phyloP scores from a whole-genome alignment of 2,797 vertebrate genomes.

The Thaleichthys pacificus region DNA sequence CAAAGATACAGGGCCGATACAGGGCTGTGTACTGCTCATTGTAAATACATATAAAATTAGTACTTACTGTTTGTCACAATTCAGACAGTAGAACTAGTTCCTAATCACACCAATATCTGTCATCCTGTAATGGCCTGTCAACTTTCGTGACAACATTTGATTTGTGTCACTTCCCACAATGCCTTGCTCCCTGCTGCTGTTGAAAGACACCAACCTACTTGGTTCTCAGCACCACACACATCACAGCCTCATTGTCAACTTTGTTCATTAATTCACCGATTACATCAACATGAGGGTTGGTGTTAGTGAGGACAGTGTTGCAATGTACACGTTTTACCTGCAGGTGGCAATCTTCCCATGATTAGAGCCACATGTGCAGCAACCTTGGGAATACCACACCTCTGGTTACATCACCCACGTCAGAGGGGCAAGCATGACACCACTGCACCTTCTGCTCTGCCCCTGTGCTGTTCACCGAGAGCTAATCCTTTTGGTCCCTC shows the following conservation, averaged over 20 bases:
- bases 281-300: neutral
- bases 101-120: neutral
- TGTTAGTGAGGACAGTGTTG: constrained; percentile 38
- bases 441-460: too few relatives aligned
- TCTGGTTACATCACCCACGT: neutral
- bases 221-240: neutral
- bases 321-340: constrained; percentile 58
- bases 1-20: neutral
- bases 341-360: constrained; percentile 64
- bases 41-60: too few relatives aligned
- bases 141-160: neutral
- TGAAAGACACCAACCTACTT: constrained; percentile 35
- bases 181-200: constrained; percentile 27
- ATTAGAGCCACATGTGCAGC: constrained; percentile 23
- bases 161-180: constrained; percentile 26
- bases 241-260: neutral
- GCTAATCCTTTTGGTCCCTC: neutral
- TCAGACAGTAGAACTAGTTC: too few relatives aligned
- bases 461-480: too few relatives aligned
- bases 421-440: too few relatives aligned
- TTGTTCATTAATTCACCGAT: too few relatives aligned
- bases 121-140: neutral
- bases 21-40: neutral
- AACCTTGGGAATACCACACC: neutral
- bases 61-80: too few relatives aligned